A percentile compares a stretch with the other conserved stretches of the same genome.
Evolutionary conservation across 2,797 vertebrate species (phyloP).

Genomic region (Zalophus californianus): DNA sequence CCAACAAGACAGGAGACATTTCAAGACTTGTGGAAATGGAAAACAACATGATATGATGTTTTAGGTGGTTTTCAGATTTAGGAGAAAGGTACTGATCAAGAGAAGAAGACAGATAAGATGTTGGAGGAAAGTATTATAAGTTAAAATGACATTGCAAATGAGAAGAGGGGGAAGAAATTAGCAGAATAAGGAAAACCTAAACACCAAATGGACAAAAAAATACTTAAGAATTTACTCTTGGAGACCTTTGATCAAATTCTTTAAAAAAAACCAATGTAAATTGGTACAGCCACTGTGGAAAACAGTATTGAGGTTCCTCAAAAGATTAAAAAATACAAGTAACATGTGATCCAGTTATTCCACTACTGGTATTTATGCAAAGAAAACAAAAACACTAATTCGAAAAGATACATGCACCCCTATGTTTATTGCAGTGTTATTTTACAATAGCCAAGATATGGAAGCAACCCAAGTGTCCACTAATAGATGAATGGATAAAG

Average conservation of each 20-base stretch:
- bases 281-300: not conserved
- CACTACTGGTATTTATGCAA: not conserved
- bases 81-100: not conserved
- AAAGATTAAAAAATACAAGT: not conserved
- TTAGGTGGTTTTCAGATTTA: conserved; percentile 33
- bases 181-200: not conserved
- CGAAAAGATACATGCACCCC: not conserved
- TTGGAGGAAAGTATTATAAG: not conserved
- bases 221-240: not conserved
- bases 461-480: not conserved
- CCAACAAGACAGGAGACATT: not conserved
- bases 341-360: not conserved
- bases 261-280: not conserved
- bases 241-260: not conserved
- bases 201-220: not conserved
- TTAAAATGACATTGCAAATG: not conserved
- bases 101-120: not conserved
- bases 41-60: not conserved
- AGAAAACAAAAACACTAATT: not conserved
- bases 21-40: not conserved
- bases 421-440: not conserved
- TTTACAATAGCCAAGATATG: not conserved
- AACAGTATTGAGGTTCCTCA: not conserved
- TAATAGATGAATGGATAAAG: not conserved
- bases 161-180: not conserved